A percentile compares a stretch with the other conserved stretches of the same genome.
These are phyloP conservation scores for Mermis nigrescens DNA, from an alignment of 2,888 invertebrate species.

Conservation along the genomic window DNA sequence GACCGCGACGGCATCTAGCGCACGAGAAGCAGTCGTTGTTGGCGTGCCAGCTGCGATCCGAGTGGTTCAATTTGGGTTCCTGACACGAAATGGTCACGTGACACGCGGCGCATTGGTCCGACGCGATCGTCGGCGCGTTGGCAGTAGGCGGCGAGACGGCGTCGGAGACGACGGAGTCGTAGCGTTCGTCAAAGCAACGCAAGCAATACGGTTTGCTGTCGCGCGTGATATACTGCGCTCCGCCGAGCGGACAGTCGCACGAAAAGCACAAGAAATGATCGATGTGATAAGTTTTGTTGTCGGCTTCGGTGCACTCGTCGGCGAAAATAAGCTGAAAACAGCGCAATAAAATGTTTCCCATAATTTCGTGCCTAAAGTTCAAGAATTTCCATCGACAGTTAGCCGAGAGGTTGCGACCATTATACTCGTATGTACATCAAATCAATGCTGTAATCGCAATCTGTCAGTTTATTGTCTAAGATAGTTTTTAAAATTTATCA, in stretches of 20 bases:
- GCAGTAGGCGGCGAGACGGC: too few relatives aligned
- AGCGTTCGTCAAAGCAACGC: neutral
- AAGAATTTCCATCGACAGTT: too few relatives aligned
- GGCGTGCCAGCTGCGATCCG: neutral
- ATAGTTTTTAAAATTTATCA: too few relatives aligned
- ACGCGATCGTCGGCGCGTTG: too few relatives aligned
- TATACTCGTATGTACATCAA: too few relatives aligned
- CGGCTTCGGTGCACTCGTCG: neutral
- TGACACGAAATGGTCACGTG: neutral
- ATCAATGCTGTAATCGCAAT: too few relatives aligned
- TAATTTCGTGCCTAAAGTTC: too few relatives aligned
- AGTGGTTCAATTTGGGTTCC: neutral
- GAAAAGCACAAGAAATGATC: neutral
- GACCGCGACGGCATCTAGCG: neutral
- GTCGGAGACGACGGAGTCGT: too few relatives aligned
- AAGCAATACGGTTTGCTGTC: neutral
- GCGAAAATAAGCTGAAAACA: constrained; percentile 1
- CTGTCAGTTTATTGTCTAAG: too few relatives aligned
- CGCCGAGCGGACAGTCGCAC: neutral
- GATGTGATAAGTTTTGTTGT: neutral
- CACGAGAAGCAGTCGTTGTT: neutral
- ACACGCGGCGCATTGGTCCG: neutral
- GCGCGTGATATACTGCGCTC: neutral
- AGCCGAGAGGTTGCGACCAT: too few relatives aligned
- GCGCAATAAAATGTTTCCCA: too few relatives aligned